These are phyloP conservation scores for Bembecia ichneumoniformis DNA, from an alignment of 2,888 invertebrate species.

Conservation along the genomic window DNA sequence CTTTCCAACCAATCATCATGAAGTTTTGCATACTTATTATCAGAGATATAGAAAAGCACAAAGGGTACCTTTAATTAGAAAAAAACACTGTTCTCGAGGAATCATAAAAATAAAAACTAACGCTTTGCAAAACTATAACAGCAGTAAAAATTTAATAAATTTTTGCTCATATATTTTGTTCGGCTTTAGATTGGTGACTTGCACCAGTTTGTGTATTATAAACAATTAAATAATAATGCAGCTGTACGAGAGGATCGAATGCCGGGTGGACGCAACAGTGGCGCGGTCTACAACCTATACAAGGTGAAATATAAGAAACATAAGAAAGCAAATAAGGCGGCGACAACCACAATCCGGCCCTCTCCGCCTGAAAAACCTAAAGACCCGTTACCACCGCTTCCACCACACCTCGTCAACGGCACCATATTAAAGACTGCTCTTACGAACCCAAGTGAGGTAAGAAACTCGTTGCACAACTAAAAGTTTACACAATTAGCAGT, in stretches of 20 bases:
- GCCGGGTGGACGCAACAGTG: constrained; percentile 99
- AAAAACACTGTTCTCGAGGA: no score
- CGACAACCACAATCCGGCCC: constrained; percentile 60
- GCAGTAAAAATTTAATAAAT: no score
- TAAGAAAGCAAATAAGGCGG: constrained; percentile 82
- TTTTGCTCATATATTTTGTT: no score
- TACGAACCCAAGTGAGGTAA: constrained; percentile 91
- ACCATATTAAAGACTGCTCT: constrained; percentile 95
- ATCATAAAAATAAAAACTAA: no score
- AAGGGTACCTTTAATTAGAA: no score
- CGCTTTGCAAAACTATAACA: no score
- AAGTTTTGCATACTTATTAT: no score
- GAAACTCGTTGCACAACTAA: neutral
- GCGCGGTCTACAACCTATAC: constrained; percentile 98
- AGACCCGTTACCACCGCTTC: constrained; percentile 71
- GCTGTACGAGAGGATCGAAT: constrained; percentile 99
- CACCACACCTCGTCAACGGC: constrained; percentile 89
- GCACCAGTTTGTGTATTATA: no score
- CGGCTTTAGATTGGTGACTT: no score
- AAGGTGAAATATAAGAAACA: constrained; percentile 99
- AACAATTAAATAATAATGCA: constrained; percentile 37
- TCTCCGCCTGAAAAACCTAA: constrained; percentile 63
- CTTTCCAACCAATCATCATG: no score
- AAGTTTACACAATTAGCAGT: neutral
- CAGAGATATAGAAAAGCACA: no score